Base-by-base conservation (phyloP, 2,888 invertebrate species). In the Patella caerulea region DNA sequence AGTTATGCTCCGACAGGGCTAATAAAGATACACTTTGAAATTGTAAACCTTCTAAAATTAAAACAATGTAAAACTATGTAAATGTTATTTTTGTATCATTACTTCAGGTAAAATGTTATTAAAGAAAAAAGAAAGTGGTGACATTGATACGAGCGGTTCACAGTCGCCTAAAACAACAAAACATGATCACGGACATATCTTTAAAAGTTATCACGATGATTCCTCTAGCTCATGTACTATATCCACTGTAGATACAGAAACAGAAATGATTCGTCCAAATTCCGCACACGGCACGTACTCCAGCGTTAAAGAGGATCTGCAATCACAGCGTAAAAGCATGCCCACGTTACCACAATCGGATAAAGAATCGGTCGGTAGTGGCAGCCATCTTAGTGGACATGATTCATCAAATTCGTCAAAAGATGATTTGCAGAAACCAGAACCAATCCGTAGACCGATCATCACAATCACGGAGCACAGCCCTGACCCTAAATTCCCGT, bases 391-490 rank as follows among this genome's bases (percentile, higher is more conserved):
- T 56, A 88, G 87, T 74, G 87, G 86, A 75, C 86, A 86, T 71
- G 86, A 86, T 24, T 86, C 88, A 3, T 86, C 88, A 1, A 78
- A 82, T 15, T 86, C 87, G 1, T 87, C 88, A 9, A 88, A 88
- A 76, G 82, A 78, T 55, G 85, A 80, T 70, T 80, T 76, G 17
- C 82, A 76, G 19, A 76, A 81, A 17, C 71, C 76, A n/a, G 84
- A 83, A 12, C 77, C 79, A 17, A 76, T 78, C 15, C 80, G 81
- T n/a, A 85, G 85, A 77, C 98, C 98, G 0, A 98, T 98, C 76
- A 98, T 98, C 79, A 98, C 98, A 0, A 97, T 98, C 12, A 98
- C 98, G 0, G 97, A 98, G 90, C 98, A 98, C 89, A 97, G 97
- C 0, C 98, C 98, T 0, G 91, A 91, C 52, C 96, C 97, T 0